These are phyloP conservation scores for Cydia amplana DNA, from an alignment of 1,140 invertebrate species.

Conservation along the genomic window DNA sequence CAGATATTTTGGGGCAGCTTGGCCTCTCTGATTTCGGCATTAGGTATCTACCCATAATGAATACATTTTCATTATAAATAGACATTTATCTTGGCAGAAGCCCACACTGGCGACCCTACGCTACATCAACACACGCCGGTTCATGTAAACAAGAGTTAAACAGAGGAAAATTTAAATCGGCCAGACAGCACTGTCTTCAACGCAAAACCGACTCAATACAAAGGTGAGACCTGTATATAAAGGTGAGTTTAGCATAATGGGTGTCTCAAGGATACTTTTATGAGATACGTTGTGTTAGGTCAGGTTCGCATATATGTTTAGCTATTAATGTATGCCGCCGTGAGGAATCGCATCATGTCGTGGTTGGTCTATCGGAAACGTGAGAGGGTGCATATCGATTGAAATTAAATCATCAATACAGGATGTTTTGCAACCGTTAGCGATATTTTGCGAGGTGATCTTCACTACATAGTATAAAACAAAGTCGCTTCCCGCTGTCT, in stretches of 20 bases:
- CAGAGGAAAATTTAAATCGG: slow-evolving; percentile 17
- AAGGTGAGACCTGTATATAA: neutral
- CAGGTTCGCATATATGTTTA: slow-evolving; percentile 21
- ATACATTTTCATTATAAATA: neutral
- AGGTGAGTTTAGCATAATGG: neutral
- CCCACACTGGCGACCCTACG: neutral
- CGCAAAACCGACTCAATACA: neutral
- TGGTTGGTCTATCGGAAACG: neutral
- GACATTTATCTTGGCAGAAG: no score
- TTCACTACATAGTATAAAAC: no score
- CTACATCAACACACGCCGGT: neutral
- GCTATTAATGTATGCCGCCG: neutral
- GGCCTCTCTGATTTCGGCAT: no score
- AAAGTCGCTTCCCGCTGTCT: no score
- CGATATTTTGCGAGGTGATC: no score
- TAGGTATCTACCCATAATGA: neutral
- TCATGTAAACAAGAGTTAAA: neutral
- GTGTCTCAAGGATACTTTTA: neutral
- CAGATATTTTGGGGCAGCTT: no score
- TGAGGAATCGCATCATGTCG: neutral
- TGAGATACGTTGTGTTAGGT: slow-evolving; percentile 1
- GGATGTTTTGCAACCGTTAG: no score
- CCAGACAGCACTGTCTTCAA: neutral
- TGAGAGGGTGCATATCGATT: slow-evolving; percentile 8
- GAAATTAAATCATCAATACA: neutral